Evolutionary conservation across 2,113 vertebrate genomes (phyloP), one percentile per base, ranked within the genome.

Genomic region (Austrofundulus limnaeus): DNA sequence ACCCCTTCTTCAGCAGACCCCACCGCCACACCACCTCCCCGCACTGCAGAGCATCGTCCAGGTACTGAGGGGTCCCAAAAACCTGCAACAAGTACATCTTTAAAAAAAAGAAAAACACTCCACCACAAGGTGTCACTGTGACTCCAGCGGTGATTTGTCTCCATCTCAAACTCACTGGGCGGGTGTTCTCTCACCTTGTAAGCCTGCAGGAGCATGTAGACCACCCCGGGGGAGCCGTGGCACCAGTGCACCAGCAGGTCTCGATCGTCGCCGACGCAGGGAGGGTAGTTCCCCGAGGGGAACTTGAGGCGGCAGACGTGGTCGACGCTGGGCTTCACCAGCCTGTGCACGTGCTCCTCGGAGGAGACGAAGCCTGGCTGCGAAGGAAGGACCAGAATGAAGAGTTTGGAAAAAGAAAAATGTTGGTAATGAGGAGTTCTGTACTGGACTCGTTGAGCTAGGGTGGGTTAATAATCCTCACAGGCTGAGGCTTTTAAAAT

Each of bases 181-280:
- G 25, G 3, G 3, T 28, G 25, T 28, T 28, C 7, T 28, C 21
- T 61, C 89, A 98, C 97, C 94, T 93, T 95, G 79, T 96, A 93
- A 2, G 96, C 97, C 88, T 98, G 96, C 72, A 94, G 37, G 14
- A 99, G 94, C 95, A 96, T 99, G 91, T 97, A 98, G 88, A 99
- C 84, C 0, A 98, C 90, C 0, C 97, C 97, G 0, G 97, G 95
- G 3, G 96, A 89, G 0, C 97, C 97, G 0, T 98, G 97, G 82
- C 97, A 99, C 97, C 97, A 98, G 69, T 99, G 97, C 19, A 98
- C 92, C 14, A 99, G 94, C 2, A 95, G 91, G 82, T 99, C 96
- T n/a, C 94, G 91, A 15, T 77, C 88, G 25, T 98, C 96, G 0
- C 92, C 91, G 1, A 98, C 71, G 74, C 96, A 97, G 0, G 97